Evolutionary conservation across 2,797 vertebrate genomes (phyloP), one percentile per base, ranked within the genome.

Genomic region (Phataginus tricuspis): DNA sequence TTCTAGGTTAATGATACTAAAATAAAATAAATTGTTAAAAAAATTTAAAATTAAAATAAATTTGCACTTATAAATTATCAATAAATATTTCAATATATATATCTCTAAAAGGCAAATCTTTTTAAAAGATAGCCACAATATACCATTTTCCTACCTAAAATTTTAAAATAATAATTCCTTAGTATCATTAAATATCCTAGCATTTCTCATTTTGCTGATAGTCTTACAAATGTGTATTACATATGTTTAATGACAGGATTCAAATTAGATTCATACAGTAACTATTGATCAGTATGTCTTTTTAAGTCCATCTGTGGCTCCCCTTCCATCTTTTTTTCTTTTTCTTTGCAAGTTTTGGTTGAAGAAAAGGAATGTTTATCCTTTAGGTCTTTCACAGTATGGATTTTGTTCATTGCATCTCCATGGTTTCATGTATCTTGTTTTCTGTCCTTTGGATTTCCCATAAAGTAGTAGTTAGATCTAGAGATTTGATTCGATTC

Each of bases 391-490:
- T 18, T 27, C 18, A 31, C 18, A 53, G 29, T 64, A 5, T 96
- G n/a, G 5, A 69, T 87, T 92, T 91, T 72, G 6, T 21, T 69
- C 29, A 55, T 68, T 74, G 3, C 37, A 68, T 79, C 31, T 63
- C 68, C 21, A 19, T 77, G 42, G 90, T 95, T 93, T 88, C n/a
- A 55, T 66, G 64, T 94, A 86, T 69, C 49, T 90, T 93, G n/a
- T 77, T 66, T 94, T 83, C 59, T 91, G 23, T 61, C 23, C 45
- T 53, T 77, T 93, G 59, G 29, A 68, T 91, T 93, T 95, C 51
- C 77, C 31, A 42, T 63, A 77, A 68, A 85, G 82, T 95, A 77
- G 15, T 91, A 86, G 21, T 90, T 90, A 93, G 29, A 29, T 85
- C 7, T 86, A 92, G 25, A 95, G 31, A 39, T 25, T 87, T 78